phyloP scores from a whole-genome alignment of 2,888 invertebrate genomes.

The Metalampra italica region DNA sequence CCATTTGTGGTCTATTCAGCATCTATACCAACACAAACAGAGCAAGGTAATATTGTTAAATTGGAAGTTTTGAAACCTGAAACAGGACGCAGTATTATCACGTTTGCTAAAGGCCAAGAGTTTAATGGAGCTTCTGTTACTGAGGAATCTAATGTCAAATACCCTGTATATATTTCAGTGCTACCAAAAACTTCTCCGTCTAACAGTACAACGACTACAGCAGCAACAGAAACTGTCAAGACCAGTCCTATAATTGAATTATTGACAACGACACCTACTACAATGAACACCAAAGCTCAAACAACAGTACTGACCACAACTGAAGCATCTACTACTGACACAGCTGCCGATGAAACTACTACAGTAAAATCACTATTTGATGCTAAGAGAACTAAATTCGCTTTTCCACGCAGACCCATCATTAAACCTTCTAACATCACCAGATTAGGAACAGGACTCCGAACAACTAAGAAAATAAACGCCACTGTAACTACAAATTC shows the following conservation, averaged over 20 bases:
- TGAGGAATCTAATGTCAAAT: constrained; percentile 39
- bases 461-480: constrained; percentile 47
- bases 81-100: constrained; percentile 50
- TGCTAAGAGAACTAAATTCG: constrained; percentile 58
- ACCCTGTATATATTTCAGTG: constrained; percentile 48
- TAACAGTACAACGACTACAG: constrained; percentile 21
- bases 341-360: constrained; percentile 46
- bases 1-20: constrained; percentile 72
- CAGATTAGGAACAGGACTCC: constrained; percentile 31
- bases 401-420: constrained; percentile 58
- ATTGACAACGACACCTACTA: constrained; percentile 28
- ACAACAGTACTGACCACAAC: constrained; percentile 21
- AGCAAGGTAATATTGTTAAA: constrained; percentile 52
- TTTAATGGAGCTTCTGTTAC: constrained; percentile 45
- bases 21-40: constrained; percentile 45
- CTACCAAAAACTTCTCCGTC: constrained; percentile 27
- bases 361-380: constrained; percentile 51
- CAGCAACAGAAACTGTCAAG: constrained; percentile 23
- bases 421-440: constrained; percentile 55
- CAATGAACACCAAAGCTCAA: constrained; percentile 23
- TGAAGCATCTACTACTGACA: constrained; percentile 37
- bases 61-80: constrained; percentile 52
- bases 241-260: constrained; percentile 36
- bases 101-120: constrained; percentile 63
- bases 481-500: constrained; percentile 34